Percentiles rank a stretch among this genome's conserved stretches.
Evolutionary conservation across 2,113 vertebrate species (phyloP).

Genomic region (Rhinogobius similis): DNA sequence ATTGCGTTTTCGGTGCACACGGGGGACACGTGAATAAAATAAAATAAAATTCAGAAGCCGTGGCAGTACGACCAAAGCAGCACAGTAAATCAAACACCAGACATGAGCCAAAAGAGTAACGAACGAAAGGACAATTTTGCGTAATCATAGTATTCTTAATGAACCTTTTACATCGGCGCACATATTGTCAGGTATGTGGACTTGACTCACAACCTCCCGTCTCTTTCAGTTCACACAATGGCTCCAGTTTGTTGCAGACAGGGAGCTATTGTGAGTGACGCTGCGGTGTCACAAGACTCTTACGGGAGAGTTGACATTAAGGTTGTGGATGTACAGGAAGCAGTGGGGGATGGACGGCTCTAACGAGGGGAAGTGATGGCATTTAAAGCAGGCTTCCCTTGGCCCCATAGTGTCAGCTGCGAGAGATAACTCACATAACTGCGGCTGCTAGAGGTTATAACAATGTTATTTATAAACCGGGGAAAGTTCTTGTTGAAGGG

Average conservation of each 20-base stretch:
- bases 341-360: constrained; percentile 28
- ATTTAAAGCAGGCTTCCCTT: neutral
- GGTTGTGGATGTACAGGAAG: constrained; percentile 20
- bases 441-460: neutral
- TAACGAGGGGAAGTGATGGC: constrained; percentile 42
- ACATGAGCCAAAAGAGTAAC: too few relatives aligned
- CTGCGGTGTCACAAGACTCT: constrained; percentile 66
- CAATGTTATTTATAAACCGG: neutral
- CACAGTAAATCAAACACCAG: too few relatives aligned
- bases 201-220: constrained; percentile 24
- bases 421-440: neutral
- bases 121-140: too few relatives aligned
- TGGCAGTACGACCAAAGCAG: too few relatives aligned
- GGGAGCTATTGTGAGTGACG: constrained; percentile 49
- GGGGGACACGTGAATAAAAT: too few relatives aligned
- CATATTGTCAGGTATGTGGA: constrained; percentile 13
- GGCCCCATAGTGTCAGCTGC: neutral
- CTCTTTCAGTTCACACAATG: constrained; percentile 10
- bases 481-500: neutral
- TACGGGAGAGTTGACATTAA: constrained; percentile 54
- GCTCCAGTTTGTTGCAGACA: neutral
- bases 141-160: too few relatives aligned
- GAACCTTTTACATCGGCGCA: too few relatives aligned
- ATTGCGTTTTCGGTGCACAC: too few relatives aligned
- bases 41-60: too few relatives aligned